These are phyloP conservation scores for Potamilus streckersoni DNA, from an alignment of 1,140 invertebrate genomes.

Conservation along the genomic window DNA sequence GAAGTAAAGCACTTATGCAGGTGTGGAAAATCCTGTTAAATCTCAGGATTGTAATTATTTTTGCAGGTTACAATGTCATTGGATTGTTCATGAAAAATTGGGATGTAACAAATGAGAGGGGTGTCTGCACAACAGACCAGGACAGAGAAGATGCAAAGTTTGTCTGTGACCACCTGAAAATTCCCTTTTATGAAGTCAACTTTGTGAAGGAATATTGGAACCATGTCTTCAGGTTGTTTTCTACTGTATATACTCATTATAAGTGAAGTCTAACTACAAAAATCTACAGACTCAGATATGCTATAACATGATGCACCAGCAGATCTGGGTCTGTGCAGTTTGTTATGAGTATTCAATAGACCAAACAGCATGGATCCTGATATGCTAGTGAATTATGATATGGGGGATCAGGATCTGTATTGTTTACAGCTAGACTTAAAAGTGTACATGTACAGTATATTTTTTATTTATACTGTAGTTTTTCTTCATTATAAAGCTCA, in stretches of 20 bases:
- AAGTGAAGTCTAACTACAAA: background rate
- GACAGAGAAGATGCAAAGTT: slow-evolving; percentile 88
- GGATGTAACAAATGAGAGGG: slow-evolving; percentile 88
- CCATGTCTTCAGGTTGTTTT: slow-evolving; percentile 85
- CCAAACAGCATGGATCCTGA: too few relatives aligned
- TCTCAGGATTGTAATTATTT: background rate
- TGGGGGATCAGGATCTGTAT: too few relatives aligned
- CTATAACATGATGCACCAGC: too few relatives aligned
- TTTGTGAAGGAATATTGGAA: slow-evolving; percentile 99
- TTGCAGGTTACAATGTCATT: slow-evolving; percentile 82
- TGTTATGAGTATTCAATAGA: too few relatives aligned
- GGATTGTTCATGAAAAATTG: slow-evolving; percentile 97
- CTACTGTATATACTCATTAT: background rate
- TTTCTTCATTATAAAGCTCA: background rate
- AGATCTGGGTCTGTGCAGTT: too few relatives aligned
- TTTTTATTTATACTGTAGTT: background rate
- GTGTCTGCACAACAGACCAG: slow-evolving; percentile 82
- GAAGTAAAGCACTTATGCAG: too few relatives aligned
- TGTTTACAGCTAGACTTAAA: too few relatives aligned
- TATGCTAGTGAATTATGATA: too few relatives aligned
- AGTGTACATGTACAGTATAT: too few relatives aligned
- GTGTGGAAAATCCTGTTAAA: too few relatives aligned
- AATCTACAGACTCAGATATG: too few relatives aligned
- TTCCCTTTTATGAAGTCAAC: slow-evolving; percentile 79
- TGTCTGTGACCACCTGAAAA: slow-evolving; percentile 83